Percentiles rank a stretch among this genome's conserved stretches.
These are phyloP conservation scores for Rhabditoides inermis DNA, from an alignment of 2,888 invertebrate genomes.

Conservation along the genomic window DNA sequence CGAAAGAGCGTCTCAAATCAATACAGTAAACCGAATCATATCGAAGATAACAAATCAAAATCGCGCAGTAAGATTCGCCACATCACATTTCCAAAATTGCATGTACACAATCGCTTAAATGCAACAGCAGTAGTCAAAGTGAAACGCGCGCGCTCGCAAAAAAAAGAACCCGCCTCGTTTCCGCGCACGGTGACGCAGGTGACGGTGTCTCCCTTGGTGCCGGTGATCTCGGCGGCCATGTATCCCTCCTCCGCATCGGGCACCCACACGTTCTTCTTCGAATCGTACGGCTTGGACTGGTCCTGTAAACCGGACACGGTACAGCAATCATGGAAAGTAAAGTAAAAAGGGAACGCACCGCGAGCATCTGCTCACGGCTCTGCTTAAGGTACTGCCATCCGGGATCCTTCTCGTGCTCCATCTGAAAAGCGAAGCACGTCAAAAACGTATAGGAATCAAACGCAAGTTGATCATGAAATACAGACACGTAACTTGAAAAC, in stretches of 20 bases:
- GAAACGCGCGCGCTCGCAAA: too few species aligned
- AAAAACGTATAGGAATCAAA: too few species aligned
- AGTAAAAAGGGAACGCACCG: constrained; percentile 18
- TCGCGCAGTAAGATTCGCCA: too few species aligned
- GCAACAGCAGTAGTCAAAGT: too few species aligned
- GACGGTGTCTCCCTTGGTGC: constrained; percentile 95
- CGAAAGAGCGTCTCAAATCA: too few species aligned
- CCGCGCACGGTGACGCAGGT: constrained; percentile 71
- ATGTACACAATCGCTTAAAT: too few species aligned
- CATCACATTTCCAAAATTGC: too few species aligned
- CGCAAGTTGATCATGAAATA: too few species aligned
- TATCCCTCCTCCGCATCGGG: constrained; percentile 63
- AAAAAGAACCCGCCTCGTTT: constrained; percentile 29
- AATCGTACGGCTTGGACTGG: constrained; percentile 38
- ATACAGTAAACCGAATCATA: too few species aligned
- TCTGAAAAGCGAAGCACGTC: too few species aligned
- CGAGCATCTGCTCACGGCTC: constrained; percentile 40
- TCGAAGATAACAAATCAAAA: too few species aligned
- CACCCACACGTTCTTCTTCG: constrained; percentile 44
- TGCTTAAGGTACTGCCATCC: constrained; percentile 51
- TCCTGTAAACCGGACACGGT: constrained; percentile 20
- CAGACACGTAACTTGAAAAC: too few species aligned
- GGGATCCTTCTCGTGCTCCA: constrained; percentile 47
- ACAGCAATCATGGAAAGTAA: not conserved
- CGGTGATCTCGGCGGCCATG: constrained; percentile 90